Base-by-base conservation (phyloP, 2,113 vertebrate genomes). In the Petrocephalus microphthalmus region DNA sequence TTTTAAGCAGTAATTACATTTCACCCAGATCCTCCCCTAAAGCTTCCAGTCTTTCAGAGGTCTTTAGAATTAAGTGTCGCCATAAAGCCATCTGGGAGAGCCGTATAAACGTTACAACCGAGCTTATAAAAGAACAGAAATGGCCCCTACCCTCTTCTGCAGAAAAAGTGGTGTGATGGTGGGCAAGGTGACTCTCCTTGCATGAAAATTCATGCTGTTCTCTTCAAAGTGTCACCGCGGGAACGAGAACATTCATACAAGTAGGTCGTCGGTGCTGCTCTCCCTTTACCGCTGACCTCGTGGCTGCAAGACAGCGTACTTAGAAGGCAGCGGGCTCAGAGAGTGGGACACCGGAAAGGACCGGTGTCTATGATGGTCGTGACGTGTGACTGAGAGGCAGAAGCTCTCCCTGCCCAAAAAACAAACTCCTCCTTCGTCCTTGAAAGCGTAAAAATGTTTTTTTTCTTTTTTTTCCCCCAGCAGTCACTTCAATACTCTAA, bases 131-230 rank as follows among this genome's bases (percentile, higher is more conserved):
- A 90, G 83, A 47, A 19, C 54, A 81, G 19, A n/a, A 29, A 54
- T 67, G 89, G 49, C 90, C 94, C 97, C 91, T 97, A 99, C 97
- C 97, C 96, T 94, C 93, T 97, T 98, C 90, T 96, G 96, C 87
- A 98, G 95, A 93, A 95, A 95, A 91, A 98, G 90, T 89, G 97
- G 97, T 67, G 96, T 97, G 92, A 98, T 96, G 90, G 96, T 95
- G 89, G 98, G 97, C 93, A 98, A 91, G 2, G 97, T 98, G 90
- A 96, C 96, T 96, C 97, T 97, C 94, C 97, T 97, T 10, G 96
- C 96, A 93, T 93, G 95, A 92, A 98, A 95, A 94, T 95, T 98
- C 98, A 98, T 98, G 90, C 91, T 94, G 95, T 91, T 90, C 88
- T 91, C 91, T 93, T 92, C 92, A 90, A 67, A 93, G 81, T 88